Base-by-base conservation (phyloP, 1,140 invertebrate genomes). In the Microplitis demolitor region DNA sequence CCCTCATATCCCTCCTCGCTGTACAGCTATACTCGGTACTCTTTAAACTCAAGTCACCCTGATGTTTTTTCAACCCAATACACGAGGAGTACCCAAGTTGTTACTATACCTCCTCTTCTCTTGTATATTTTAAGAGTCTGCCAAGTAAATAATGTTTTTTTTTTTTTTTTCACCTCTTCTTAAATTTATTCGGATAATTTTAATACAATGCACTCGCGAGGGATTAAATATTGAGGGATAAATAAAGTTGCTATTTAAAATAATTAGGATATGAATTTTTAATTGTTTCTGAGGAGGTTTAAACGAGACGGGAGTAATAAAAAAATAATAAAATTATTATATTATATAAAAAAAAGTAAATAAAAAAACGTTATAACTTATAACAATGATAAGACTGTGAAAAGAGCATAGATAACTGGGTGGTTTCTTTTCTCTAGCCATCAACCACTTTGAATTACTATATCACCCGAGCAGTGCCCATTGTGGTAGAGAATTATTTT, bases 401-500 rank as follows among this genome's bases (percentile, higher is more conserved):
- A 37, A 64, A 64, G 62, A 64, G 62, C 66, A 67, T 56, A 71
- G 67, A 31, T 56, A 63, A 45, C 61, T 68, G 14, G 35, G 35
- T 35, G 6, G 13, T 50, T 58, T 66, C 67, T 69, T 72, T 73
- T 68, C 69, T 68, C 62, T 58, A 9, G 16, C 6, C 66, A 72
- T 75, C 81, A 78, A 83, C 82, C 83, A 79, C 80, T 85, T 85
- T 84, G 80, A 86, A 84, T 86, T 85, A 85, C 78, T 80, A 45
- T 45, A 80, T 80, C 81, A 78, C 81, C 77, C 79, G 63, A 76
- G 78, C 80, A 83, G 82, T 85, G 81, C 84, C 84, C 81, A 84
- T 85, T 85, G 82, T 85, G 80, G 76, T 77, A 79, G 77, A 84
- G 82, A 86, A 85, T 86, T 85, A 86, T 86, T 85, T 86, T 86